These are phyloP conservation scores for Accipiter cooperii DNA, from an alignment of 2,113 vertebrate genomes.

Conservation along the genomic window DNA sequence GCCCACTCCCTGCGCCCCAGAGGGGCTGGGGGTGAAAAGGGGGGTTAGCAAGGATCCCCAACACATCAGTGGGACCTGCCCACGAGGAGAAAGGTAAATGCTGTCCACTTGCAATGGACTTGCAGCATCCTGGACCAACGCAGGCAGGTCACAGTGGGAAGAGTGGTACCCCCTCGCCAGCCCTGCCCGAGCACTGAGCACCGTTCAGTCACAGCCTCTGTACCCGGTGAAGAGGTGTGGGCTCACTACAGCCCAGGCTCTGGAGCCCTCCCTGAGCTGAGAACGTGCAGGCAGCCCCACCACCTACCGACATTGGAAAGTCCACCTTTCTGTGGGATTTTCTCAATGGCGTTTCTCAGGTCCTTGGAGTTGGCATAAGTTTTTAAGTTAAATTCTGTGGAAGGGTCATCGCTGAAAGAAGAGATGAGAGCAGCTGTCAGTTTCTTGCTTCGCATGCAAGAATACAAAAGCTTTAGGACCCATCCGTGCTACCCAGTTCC, in stretches of 20 bases:
- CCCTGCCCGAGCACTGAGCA: neutral
- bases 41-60: neutral
- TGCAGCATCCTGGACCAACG: rapidly evolving
- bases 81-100: neutral
- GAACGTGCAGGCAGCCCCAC: neutral
- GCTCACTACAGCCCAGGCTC: neutral
- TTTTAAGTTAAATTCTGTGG: constrained; percentile 88
- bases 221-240: neutral
- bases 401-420: constrained; percentile 81
- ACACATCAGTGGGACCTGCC: rapidly evolving
- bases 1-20: neutral
- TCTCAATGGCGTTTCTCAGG: constrained; percentile 83
- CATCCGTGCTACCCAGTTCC: neutral
- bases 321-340: constrained; percentile 90
- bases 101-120: neutral
- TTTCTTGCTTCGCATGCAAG: neutral
- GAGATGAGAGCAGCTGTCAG: constrained; percentile 15
- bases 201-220: neutral
- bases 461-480: neutral
- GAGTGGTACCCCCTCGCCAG: neutral
- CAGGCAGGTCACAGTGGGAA: neutral
- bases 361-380: constrained; percentile 81
- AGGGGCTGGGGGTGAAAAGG: neutral
- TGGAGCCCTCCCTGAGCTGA: neutral
- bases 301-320: constrained; percentile 91